Conservation (phyloP, 2,113 vertebrate species). For the Corythornis madagascariensis region DNA sequence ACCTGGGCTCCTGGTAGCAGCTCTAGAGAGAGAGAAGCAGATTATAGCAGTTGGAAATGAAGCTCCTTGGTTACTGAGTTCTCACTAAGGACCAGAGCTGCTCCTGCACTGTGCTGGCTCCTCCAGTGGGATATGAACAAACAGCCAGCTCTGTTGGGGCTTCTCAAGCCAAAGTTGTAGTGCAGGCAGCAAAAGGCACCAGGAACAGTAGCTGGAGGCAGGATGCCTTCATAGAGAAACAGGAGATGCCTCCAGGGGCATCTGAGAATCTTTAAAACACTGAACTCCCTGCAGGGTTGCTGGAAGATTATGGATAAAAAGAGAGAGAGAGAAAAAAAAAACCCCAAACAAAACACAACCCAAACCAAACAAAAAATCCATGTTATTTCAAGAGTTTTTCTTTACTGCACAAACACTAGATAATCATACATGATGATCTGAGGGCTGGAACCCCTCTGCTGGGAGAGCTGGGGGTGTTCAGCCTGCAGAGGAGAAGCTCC, state of each 20-base stretch:
- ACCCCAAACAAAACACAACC: too few relatives aligned
- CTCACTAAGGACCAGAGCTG: background rate
- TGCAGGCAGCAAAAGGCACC: background rate
- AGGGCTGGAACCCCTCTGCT: background rate
- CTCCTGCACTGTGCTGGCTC: background rate
- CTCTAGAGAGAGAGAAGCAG: background rate
- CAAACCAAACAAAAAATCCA: too few relatives aligned
- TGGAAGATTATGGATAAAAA: background rate
- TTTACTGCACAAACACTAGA: background rate
- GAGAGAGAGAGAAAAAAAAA: too few relatives aligned
- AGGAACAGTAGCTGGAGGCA: slow-evolving; percentile 16
- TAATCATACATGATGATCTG: background rate
- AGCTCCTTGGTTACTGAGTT: background rate
- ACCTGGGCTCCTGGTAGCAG: background rate
- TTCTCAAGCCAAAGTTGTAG: background rate
- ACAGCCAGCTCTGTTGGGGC: background rate
- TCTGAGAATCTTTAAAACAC: background rate
- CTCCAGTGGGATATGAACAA: background rate
- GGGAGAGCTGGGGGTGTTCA: too few relatives aligned
- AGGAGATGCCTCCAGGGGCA: background rate
- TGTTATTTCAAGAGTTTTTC: background rate
- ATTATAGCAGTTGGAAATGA: background rate
- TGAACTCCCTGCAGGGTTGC: background rate
- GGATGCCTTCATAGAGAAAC: background rate
- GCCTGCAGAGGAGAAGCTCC: too few relatives aligned